These are phyloP conservation scores for Poecilobothrus nobilitatus DNA, from an alignment of 2,888 invertebrate species.

Conservation along the genomic window DNA sequence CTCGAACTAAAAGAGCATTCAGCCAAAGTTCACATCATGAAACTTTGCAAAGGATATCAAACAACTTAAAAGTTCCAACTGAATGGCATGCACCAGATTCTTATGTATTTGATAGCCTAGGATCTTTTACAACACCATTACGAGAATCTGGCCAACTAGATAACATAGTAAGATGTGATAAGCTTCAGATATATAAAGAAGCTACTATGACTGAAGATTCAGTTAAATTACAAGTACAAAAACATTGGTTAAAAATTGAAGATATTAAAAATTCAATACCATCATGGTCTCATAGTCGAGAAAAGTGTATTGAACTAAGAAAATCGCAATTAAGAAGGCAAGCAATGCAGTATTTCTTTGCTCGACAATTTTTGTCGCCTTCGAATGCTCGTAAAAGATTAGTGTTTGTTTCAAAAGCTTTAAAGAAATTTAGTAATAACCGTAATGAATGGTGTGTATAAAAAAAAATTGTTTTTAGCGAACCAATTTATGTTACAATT, in stretches of 20 bases:
- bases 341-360: conserved; percentile 37
- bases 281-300: conserved; percentile 30
- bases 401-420: conserved; percentile 36
- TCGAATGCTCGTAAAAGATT: conserved; percentile 34
- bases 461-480: not conserved
- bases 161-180: conserved; percentile 25
- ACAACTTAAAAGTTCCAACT: conserved; percentile 23
- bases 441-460: conserved; percentile 31
- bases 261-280: conserved; percentile 25
- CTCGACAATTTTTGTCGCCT: conserved; percentile 35
- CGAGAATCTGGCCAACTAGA: conserved; percentile 21
- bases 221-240: conserved; percentile 27
- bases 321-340: conserved; percentile 37
- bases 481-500: not conserved
- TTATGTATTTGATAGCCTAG: conserved; percentile 44
- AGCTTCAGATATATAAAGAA: conserved; percentile 17
- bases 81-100: conserved; percentile 50
- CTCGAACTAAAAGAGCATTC: conserved; percentile 22
- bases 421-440: conserved; percentile 35
- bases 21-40: conserved; percentile 45
- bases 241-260: conserved; percentile 34
- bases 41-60: conserved; percentile 51
- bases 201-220: conserved; percentile 9
- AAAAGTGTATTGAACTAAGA: conserved; percentile 39
- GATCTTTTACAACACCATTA: conserved; percentile 21